Percentiles rank a stretch among this genome's conserved stretches.
phyloP scores from a whole-genome alignment of 2,113 vertebrate genomes.

The Motacilla tschutschensis region DNA sequence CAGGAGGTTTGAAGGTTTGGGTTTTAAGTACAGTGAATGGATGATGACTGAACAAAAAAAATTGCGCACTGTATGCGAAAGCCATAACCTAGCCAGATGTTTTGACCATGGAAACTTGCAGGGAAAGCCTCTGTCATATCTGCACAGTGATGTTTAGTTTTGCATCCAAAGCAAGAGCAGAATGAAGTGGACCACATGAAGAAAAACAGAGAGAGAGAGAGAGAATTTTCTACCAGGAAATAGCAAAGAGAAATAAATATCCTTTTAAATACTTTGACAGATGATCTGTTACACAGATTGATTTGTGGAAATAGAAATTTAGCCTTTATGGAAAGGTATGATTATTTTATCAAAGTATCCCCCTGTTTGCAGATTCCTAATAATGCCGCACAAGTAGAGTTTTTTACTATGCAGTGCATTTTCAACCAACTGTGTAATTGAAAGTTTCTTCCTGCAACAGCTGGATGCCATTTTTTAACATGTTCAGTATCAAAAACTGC shows the following conservation, averaged over 20 bases:
- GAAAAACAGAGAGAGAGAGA: not conserved
- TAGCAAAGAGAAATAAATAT: not conserved
- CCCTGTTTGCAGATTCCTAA: not conserved
- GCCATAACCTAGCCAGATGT: not conserved
- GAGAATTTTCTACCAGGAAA: not conserved
- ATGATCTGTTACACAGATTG: not conserved
- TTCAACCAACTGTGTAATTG: constrained; percentile 61
- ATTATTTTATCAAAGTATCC: not conserved
- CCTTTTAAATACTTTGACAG: not conserved
- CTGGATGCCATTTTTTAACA: constrained; percentile 53
- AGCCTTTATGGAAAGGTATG: not conserved
- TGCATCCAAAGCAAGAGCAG: not conserved
- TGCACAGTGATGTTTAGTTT: not conserved
- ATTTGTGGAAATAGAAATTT: not conserved
- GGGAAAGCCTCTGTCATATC: not conserved
- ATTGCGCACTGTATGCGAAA: not conserved
- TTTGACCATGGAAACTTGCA: not conserved
- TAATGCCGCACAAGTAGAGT: not conserved
- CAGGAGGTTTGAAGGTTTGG: not conserved
- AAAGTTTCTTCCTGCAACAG: constrained; percentile 45
- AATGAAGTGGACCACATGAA: not conserved
- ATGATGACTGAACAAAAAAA: not conserved
- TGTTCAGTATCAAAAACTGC: constrained; percentile 22
- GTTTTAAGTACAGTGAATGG: not conserved
- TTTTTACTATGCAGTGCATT: not conserved